phyloP scores from a whole-genome alignment of 2,888 invertebrate species.

The Hypena proboscidalis region DNA sequence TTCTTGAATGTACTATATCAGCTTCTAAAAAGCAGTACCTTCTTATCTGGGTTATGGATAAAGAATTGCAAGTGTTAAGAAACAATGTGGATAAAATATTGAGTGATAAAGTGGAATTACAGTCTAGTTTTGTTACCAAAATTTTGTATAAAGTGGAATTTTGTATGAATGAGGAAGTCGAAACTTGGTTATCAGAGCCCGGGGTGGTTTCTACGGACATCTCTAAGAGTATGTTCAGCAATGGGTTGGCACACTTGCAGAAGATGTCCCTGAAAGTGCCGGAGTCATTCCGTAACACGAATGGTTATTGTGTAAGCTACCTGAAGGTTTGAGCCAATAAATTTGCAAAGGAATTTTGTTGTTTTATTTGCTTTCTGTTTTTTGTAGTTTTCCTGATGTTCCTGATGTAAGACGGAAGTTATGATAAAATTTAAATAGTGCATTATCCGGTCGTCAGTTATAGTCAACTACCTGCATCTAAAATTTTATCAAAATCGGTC shows the following conservation, averaged over 20 bases:
- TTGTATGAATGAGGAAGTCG: constrained; percentile 71
- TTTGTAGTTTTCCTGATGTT: not conserved
- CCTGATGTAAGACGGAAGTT: too few relatives aligned
- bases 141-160: constrained; percentile 83
- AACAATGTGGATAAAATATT: constrained; percentile 55
- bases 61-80: constrained; percentile 81
- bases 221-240: constrained; percentile 85
- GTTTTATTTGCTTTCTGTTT: constrained; percentile 28
- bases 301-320: constrained; percentile 86
- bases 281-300: constrained; percentile 79
- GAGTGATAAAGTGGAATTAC: constrained; percentile 62
- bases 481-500: too few relatives aligned
- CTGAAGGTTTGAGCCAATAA: constrained; percentile 72
- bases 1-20: constrained; percentile 78
- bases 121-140: constrained; percentile 82
- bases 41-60: constrained; percentile 87
- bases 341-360: constrained; percentile 37
- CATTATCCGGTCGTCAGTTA: too few relatives aligned
- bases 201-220: constrained; percentile 81
- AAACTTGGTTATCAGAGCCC: constrained; percentile 82
- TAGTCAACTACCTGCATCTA: too few relatives aligned
- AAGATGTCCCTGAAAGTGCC: constrained; percentile 84
- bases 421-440: too few relatives aligned
- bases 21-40: constrained; percentile 78
- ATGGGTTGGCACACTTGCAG: constrained; percentile 82